Percentiles rank a stretch among this genome's conserved stretches.
Conservation (phyloP, 2,888 invertebrate genomes). For the Fabriciana adippe region DNA sequence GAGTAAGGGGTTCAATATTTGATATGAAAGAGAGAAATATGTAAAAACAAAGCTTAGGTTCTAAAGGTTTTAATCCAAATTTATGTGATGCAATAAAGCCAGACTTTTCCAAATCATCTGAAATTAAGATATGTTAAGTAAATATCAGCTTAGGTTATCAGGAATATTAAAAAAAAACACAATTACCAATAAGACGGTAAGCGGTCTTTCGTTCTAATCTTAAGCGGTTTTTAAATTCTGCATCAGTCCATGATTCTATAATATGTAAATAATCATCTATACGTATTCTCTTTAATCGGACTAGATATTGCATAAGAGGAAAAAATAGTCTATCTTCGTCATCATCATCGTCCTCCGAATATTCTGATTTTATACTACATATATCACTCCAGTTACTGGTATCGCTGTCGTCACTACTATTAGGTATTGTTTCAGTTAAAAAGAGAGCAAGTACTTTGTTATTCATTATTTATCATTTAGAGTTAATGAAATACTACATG, state of each 20-base stretch:
- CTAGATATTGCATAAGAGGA: slow-evolving; percentile 62
- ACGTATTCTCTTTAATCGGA: slow-evolving; percentile 42
- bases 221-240: slow-evolving; percentile 61
- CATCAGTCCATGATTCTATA: slow-evolving; percentile 62
- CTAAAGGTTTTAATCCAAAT: slow-evolving; percentile 63
- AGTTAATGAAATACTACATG: no score
- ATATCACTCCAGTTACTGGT: slow-evolving; percentile 59
- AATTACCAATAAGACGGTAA: no score
- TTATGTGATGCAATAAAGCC: slow-evolving; percentile 64
- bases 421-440: no score
- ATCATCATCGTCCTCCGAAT: slow-evolving; percentile 51
- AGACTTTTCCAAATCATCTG: slow-evolving; percentile 64
- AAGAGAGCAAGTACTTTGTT: no score
- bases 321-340: slow-evolving; percentile 58
- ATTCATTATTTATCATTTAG: no score
- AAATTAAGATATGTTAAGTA: slow-evolving; percentile 43
- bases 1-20: slow-evolving; percentile 60
- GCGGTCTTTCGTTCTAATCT: slow-evolving; percentile 59
- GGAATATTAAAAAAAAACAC: no score
- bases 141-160: no score
- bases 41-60: slow-evolving; percentile 63
- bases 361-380: slow-evolving; percentile 45
- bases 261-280: slow-evolving; percentile 59
- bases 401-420: slow-evolving; percentile 54
- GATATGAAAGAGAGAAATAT: slow-evolving; percentile 65